phyloP scores from a whole-genome alignment of 1,140 invertebrate species.

The Holotrichia oblita region DNA sequence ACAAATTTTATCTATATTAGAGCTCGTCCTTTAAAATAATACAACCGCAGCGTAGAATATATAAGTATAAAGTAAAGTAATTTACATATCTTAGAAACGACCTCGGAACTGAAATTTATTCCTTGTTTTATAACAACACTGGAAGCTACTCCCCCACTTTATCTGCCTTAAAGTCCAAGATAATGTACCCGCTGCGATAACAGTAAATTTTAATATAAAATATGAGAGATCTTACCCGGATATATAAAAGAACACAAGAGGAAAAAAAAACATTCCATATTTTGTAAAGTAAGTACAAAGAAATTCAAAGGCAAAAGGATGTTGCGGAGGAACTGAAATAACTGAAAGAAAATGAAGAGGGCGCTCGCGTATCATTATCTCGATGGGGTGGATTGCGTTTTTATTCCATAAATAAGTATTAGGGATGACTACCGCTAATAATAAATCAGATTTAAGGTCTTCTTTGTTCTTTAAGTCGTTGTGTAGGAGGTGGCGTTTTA shows the following conservation, averaged over 20 bases:
- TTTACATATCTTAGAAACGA: constrained; percentile 15
- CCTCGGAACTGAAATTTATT: constrained; percentile 17
- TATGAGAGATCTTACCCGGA: constrained; percentile 24
- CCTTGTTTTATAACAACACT: constrained; percentile 29
- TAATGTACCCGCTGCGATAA: constrained; percentile 34
- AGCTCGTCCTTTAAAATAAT: background rate
- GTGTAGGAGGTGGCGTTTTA: background rate
- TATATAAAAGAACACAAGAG: constrained; percentile 7
- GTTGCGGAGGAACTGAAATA: constrained; percentile 16
- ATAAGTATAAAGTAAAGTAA: constrained; percentile 18
- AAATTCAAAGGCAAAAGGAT: constrained; percentile 27
- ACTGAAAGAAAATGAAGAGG: constrained; percentile 22
- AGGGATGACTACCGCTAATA: background rate
- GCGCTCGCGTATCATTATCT: constrained; percentile 4
- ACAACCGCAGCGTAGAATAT: background rate
- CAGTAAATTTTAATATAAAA: constrained; percentile 37
- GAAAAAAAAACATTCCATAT: constrained; percentile 24
- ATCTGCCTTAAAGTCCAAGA: constrained; percentile 30
- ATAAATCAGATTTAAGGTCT: constrained; percentile 28
- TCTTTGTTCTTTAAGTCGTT: background rate
- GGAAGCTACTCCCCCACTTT: constrained; percentile 4
- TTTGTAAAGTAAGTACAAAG: constrained; percentile 17
- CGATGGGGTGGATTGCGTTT: constrained; percentile 16
- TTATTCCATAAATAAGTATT: constrained; percentile 37
- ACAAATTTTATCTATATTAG: background rate